Percentiles rank a stretch among this genome's conserved stretches.
phyloP scores from a whole-genome alignment of 2,113 vertebrate species.

The chimpanzee (Pan troglodytes) region NHGRI_mPanTro3-v2.1_pri NC_072410.2:40453501-40454000 shows the following conservation, averaged over 20 bases:
- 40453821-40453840: not conserved
- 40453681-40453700: not conserved
- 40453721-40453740: not conserved
- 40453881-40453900: fast-evolving
- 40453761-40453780: not conserved
- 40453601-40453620: not conserved
- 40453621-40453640: not conserved
- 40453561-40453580: not conserved
- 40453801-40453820: not conserved
- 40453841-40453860: not conserved
- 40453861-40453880: not conserved
- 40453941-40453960: not conserved
- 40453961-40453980: not conserved
- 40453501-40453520: not conserved
- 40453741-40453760: not conserved
- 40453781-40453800: not conserved
- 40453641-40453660: not conserved
- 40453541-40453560: not conserved
- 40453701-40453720: not conserved
- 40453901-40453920: not conserved
- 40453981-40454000: not conserved
- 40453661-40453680: too few species aligned
- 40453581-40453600: not conserved
- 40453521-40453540: not conserved
- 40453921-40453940: not conserved